These are phyloP conservation scores for Dryocosmus kuriphilus DNA, from an alignment of 2,888 invertebrate species.

Conservation along the genomic window DNA sequence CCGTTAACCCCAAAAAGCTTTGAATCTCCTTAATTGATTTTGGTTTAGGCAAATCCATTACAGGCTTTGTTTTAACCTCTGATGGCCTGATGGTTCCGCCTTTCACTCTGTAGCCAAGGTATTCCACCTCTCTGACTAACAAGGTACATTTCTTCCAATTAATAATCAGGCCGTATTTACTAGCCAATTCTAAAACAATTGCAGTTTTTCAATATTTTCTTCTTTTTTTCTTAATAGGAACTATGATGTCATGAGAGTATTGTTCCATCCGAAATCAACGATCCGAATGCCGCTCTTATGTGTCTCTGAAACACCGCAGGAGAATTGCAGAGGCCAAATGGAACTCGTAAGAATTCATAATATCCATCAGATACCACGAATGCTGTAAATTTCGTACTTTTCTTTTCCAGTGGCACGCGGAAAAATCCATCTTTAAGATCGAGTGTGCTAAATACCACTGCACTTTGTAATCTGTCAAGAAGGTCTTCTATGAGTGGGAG, in stretches of 20 bases:
- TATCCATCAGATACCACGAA: too few relatives aligned
- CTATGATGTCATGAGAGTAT: conserved; percentile 54
- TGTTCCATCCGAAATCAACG: conserved; percentile 46
- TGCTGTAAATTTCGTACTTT: conserved; percentile 57
- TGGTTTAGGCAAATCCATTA: conserved; percentile 44
- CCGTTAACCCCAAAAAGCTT: too few relatives aligned
- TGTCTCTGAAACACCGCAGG: conserved; percentile 57
- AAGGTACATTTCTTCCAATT: conserved; percentile 59
- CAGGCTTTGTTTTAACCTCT: conserved; percentile 51
- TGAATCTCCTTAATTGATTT: too few relatives aligned
- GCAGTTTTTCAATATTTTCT: conserved; percentile 42
- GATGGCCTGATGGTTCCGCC: conserved; percentile 47
- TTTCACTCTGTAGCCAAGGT: too few relatives aligned
- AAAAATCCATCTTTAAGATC: too few relatives aligned
- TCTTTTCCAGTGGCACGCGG: conserved; percentile 58
- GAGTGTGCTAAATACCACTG: conserved; percentile 52
- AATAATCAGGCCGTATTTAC: conserved; percentile 52
- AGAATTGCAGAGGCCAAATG: conserved; percentile 60
- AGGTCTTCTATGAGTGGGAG: conserved; percentile 62
- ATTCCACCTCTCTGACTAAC: conserved; percentile 34
- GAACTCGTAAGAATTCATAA: too few relatives aligned
- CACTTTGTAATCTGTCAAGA: conserved; percentile 53
- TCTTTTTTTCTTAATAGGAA: conserved; percentile 46
- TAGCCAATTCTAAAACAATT: conserved; percentile 51
- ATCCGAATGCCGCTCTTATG: conserved; percentile 53